Base-by-base conservation (phyloP, 2,888 invertebrate genomes). In the Amblyjoppa proteus region DNA sequence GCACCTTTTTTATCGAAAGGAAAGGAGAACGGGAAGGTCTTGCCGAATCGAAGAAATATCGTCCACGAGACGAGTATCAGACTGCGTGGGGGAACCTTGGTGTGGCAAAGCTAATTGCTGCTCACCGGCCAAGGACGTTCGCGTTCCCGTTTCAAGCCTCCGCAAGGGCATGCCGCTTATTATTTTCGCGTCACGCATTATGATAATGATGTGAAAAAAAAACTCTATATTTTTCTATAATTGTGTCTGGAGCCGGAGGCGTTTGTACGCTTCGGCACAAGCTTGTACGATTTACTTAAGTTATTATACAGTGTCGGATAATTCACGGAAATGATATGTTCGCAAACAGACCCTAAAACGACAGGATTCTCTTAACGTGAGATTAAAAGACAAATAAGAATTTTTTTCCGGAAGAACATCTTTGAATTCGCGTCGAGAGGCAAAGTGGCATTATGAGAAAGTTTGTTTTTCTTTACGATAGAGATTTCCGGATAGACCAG, bases 111-210 rank as follows among this genome's bases (percentile, higher is more conserved):
- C 51, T 69, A 76, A 77, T 83, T 83, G 74, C 73, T 20, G 68
- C 61, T 53, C 68, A 77, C 49, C 28, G 41, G 13, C 73, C 83
- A 83, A 80, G 83, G 80, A 68, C 66, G 69, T 28, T 68, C 25
- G 34, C 64, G 49, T 80, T 83, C 61, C 38, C 31, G 25, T 75
- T 82, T 66, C 61, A n/a, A 71, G 25, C 11, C 68, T 51, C 28
- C 31, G 85, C 64, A 81, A 85, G 83, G 83, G 34, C 80, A 81
- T 56, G 7, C 20, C 34, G 53, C 25, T 69, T 34, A 83, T 83
- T 83, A 83, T 58, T 73, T 81, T 83, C 73, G 53, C 64, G 11
- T 45, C 11, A 41, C 56, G 71, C 51, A 61, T 70, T 75, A 34
- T 28, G 73, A 77, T 76, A 68, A 68, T 73, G 34, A 16, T 58